Percentiles rank a stretch among this genome's conserved stretches.
Conservation (phyloP, 2,888 invertebrate genomes). For the Tiphia femorata region DNA sequence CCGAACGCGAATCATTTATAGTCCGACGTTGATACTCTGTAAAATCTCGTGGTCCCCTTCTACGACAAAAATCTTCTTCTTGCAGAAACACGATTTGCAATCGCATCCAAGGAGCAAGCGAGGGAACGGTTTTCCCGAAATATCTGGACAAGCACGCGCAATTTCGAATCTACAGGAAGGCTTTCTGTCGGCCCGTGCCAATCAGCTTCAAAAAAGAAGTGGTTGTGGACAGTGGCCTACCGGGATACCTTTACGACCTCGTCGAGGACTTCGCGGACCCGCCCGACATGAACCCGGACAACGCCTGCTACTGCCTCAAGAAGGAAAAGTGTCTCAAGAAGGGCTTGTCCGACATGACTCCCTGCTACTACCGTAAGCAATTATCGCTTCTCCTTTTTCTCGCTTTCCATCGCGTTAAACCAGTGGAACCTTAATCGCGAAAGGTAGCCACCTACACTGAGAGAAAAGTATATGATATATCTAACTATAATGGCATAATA, state of each 20-base stretch:
- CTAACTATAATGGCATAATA: too few relatives aligned
- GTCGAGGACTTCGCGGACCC: slow-evolving; percentile 74
- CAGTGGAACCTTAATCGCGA: too few relatives aligned
- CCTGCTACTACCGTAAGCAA: slow-evolving; percentile 79
- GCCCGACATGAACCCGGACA: slow-evolving; percentile 72
- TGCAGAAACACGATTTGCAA: slow-evolving; percentile 76
- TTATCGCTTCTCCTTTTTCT: not conserved
- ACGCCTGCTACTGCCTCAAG: slow-evolving; percentile 75
- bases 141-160: slow-evolving; percentile 72
- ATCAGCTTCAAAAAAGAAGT: slow-evolving; percentile 68
- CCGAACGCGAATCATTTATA: too few relatives aligned
- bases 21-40: too few relatives aligned
- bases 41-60: too few relatives aligned
- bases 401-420: too few relatives aligned
- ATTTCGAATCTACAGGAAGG: slow-evolving; percentile 78
- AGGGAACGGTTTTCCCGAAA: slow-evolving; percentile 80
- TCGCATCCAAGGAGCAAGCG: slow-evolving; percentile 77
- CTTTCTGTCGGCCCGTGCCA: slow-evolving; percentile 81
- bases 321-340: slow-evolving; percentile 71
- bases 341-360: slow-evolving; percentile 78
- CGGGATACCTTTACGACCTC: slow-evolving; percentile 75
- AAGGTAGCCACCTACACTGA: too few relatives aligned
- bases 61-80: too few relatives aligned
- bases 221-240: slow-evolving; percentile 70
- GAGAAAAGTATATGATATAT: too few relatives aligned